A percentile compares a stretch with the other conserved stretches of the same genome.
Evolutionary conservation across 2,888 invertebrate genomes (phyloP).

Genomic region (Fragum whitleyi): DNA sequence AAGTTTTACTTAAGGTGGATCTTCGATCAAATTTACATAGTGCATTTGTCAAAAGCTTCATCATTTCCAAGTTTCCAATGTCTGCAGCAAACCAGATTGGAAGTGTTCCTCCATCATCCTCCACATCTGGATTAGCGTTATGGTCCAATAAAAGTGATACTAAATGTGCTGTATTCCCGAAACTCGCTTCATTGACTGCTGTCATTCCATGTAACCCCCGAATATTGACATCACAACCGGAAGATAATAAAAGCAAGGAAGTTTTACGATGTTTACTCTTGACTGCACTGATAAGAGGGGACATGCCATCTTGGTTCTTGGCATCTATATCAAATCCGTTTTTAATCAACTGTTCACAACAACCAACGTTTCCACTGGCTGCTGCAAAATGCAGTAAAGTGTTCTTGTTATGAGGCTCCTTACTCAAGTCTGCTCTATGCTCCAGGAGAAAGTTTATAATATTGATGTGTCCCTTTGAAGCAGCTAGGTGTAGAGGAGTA

Average conservation of each 20-base stretch:
- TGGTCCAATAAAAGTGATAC: constrained; percentile 78
- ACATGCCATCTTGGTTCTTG: constrained; percentile 77
- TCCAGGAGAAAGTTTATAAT: constrained; percentile 78
- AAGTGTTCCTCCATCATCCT: constrained; percentile 80
- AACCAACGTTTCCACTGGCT: constrained; percentile 76
- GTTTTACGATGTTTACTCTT: constrained; percentile 76
- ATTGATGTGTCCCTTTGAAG: constrained; percentile 76
- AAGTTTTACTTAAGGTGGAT: constrained; percentile 92
- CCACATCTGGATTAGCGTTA: constrained; percentile 80
- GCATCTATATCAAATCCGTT: constrained; percentile 75
- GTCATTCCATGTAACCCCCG: constrained; percentile 80
- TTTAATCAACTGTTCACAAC: constrained; percentile 72
- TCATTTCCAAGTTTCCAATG: constrained; percentile 72
- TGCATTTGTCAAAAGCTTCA: constrained; percentile 88
- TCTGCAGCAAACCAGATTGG: constrained; percentile 84
- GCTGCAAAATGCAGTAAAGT: constrained; percentile 81
- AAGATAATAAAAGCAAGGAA: constrained; percentile 73
- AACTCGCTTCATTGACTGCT: constrained; percentile 83
- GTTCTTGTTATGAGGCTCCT: constrained; percentile 75
- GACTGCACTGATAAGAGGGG: constrained; percentile 78
- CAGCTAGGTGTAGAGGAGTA: constrained; percentile 82
- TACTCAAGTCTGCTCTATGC: constrained; percentile 72
- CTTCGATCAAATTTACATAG: constrained; percentile 94
- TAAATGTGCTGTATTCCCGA: constrained; percentile 78
- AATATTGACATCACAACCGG: constrained; percentile 74